These are phyloP conservation scores for Drosophila eohydei DNA, from an alignment of 2,888 invertebrate genomes.

Conservation along the genomic window DNA sequence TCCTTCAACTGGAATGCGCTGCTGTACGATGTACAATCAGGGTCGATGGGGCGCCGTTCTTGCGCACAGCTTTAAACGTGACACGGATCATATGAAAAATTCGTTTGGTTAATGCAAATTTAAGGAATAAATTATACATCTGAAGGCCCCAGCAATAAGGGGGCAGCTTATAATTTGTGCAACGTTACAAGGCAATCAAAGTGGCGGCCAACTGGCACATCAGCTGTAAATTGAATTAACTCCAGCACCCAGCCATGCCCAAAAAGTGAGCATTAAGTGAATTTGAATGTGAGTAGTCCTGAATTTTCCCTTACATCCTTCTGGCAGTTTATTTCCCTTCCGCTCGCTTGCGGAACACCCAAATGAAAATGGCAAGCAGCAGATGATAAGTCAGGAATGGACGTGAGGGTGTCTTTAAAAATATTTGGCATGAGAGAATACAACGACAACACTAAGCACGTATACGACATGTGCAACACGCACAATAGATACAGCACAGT, in stretches of 20 bases:
- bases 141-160: conserved; percentile 35
- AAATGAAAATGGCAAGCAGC: conserved; percentile 32
- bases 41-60: conserved; percentile 3
- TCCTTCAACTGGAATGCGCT: conserved; percentile 7
- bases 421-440: conserved; percentile 45
- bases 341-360: conserved; percentile 57
- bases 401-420: not conserved
- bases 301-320: conserved; percentile 41
- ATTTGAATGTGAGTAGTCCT: conserved; percentile 31
- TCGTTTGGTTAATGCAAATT: conserved; percentile 48
- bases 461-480: conserved; percentile 59
- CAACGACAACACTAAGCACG: conserved; percentile 53
- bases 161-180: conserved; percentile 46
- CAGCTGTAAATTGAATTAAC: conserved; percentile 72
- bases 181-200: conserved; percentile 52
- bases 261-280: conserved; percentile 26
- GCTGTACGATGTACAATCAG: not conserved
- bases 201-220: conserved; percentile 47
- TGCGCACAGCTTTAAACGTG: conserved; percentile 28
- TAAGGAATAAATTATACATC: conserved; percentile 58
- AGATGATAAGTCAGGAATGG: conserved; percentile 31
- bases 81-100: conserved; percentile 48
- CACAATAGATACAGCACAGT: conserved; percentile 41
- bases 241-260: not conserved
- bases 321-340: conserved; percentile 50